Evolutionary conservation across 2,797 vertebrate genomes (phyloP).

Genomic region (Chelonia mydas): DNA sequence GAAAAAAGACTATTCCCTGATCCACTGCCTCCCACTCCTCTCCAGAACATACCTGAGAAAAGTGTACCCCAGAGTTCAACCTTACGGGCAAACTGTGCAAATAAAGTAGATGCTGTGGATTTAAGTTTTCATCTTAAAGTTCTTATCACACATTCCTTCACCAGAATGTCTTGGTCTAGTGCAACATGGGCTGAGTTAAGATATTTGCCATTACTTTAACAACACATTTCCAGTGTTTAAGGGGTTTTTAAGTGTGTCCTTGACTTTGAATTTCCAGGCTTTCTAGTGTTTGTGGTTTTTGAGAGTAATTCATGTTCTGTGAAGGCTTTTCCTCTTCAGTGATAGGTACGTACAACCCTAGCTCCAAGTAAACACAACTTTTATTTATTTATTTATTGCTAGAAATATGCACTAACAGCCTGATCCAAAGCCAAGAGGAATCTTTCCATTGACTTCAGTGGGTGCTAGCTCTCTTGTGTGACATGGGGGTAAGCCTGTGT

Average conservation of each 20-base stretch:
- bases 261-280: background rate
- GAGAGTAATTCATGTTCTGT: background rate
- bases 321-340: background rate
- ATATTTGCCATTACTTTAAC: background rate
- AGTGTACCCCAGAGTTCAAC: background rate
- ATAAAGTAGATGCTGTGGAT: background rate
- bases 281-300: background rate
- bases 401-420: background rate
- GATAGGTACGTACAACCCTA: background rate
- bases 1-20: background rate
- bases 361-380: background rate
- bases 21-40: background rate
- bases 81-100: background rate
- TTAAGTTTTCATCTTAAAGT: background rate
- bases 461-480: background rate
- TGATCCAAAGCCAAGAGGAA: background rate
- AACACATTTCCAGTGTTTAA: background rate
- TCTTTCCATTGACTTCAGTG: background rate
- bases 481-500: background rate
- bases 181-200: background rate
- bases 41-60: background rate
- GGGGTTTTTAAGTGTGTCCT: background rate
- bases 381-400: fast-evolving
- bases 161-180: background rate
- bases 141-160: background rate